Evolutionary conservation across 2,888 invertebrate species (phyloP), one percentile per base, ranked within the genome.

Genomic region (Lasioglossum oenotherae): DNA sequence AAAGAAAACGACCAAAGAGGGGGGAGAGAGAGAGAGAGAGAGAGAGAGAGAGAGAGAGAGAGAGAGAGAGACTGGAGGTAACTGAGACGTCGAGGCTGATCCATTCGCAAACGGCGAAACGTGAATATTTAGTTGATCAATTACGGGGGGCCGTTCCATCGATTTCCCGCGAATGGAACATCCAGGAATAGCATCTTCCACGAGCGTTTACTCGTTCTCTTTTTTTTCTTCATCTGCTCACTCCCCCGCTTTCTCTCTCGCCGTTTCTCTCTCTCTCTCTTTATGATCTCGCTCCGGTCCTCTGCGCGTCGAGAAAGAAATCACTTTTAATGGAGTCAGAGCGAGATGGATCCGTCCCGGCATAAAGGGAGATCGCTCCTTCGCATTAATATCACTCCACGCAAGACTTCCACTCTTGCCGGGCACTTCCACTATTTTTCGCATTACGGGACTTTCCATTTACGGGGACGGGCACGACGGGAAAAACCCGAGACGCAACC

Each of bases 301-400:
- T 46, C 73, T 27, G 67, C 80, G 75, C 80, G 57, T 69, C 44
- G 71, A 38, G 80, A 46, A 80, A 83, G 84, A 86, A 87, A 89
- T 89, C 83, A 84, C 76, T 83, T 74, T 81, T 89, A 89, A 89
- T 86, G 86, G 82, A 89, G 88, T 82, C 90, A 82, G 80, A 85
- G 84, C 73, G 74, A 73, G 90, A 84, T 57, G 83, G 77, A 87
- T 84, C 76, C 83, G 78, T 78, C 41, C 71, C 71, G 31, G 81
- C 71, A 85, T 85, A 90, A 86, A 86, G 78, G 80, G 82, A 82
- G 90, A 90, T 90, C 90, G 90, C 87, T 90, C 80, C 86, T 82
- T 85, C 87, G 90, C 89, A 90, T 90, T 90, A 90, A 90, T 90
- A 87, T 90, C 90, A 84, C 89, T 88, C 85, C 78, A 82, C 79